phyloP scores from a whole-genome alignment of 1,140 invertebrate genomes.

The Drosophila simulans region DNA sequence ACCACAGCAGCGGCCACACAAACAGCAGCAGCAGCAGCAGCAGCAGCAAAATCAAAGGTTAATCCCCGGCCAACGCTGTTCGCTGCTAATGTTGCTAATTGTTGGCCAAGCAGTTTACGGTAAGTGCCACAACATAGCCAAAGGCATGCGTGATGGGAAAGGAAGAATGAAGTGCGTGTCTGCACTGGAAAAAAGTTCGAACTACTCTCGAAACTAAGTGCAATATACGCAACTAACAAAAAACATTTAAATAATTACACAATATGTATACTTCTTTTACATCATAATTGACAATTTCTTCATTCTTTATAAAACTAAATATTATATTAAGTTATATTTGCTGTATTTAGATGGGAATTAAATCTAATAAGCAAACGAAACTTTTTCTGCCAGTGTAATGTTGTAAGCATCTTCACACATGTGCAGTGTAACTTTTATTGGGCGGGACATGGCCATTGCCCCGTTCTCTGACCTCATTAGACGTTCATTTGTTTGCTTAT shows the following conservation, averaged over 20 bases:
- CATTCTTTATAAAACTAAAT: too few species aligned
- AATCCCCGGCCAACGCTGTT: conserved; percentile 26
- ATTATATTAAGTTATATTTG: too few species aligned
- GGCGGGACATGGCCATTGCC: conserved; percentile 43
- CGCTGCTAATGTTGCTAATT: conserved; percentile 72
- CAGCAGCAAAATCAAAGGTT: conserved; percentile 31
- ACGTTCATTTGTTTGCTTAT: conserved; percentile 67
- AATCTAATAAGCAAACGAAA: too few species aligned
- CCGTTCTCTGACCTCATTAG: conserved; percentile 75
- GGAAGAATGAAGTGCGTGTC: neutral
- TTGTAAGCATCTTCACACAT: conserved; percentile 51
- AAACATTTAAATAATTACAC: too few species aligned
- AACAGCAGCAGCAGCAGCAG: conserved; percentile 9
- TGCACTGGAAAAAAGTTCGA: conserved; percentile 6
- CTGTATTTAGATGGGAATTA: too few species aligned
- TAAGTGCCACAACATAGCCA: conserved; percentile 54
- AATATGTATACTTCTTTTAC: too few species aligned
- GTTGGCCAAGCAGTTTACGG: conserved; percentile 76
- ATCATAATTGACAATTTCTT: too few species aligned
- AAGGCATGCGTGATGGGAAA: neutral
- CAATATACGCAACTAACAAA: too few species aligned
- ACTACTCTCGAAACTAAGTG: too few species aligned
- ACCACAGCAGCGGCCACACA: conserved; percentile 13
- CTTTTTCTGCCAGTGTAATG: conserved; percentile 10
- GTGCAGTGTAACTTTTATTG: conserved; percentile 50